These are phyloP conservation scores for Andrena haemorrhoa DNA, from an alignment of 2,888 invertebrate genomes.

Conservation along the genomic window DNA sequence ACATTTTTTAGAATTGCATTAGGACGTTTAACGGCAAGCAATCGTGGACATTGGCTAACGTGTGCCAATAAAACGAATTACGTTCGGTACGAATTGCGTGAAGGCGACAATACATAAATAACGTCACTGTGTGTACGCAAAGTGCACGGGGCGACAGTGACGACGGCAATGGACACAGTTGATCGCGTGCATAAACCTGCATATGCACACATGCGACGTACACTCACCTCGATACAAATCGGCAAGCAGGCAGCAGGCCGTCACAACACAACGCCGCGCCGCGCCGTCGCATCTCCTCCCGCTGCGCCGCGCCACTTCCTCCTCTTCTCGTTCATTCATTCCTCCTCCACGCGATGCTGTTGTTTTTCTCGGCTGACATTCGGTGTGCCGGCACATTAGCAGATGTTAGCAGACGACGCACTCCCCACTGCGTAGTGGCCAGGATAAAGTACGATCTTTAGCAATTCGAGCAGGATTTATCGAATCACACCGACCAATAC, in stretches of 20 bases:
- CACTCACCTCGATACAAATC: slow-evolving; percentile 71
- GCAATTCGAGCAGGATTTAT: not conserved
- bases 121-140: slow-evolving; percentile 52
- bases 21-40: too few species aligned
- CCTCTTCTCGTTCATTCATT: slow-evolving; percentile 69
- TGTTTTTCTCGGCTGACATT: slow-evolving; percentile 45
- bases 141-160: slow-evolving; percentile 32
- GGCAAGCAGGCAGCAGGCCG: slow-evolving; percentile 70
- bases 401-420: slow-evolving; percentile 24
- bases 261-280: slow-evolving; percentile 65
- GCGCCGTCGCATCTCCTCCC: slow-evolving; percentile 69
- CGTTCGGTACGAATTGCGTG: slow-evolving; percentile 48
- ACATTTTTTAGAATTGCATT: too few species aligned
- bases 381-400: slow-evolving; percentile 40
- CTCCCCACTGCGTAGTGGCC: not conserved
- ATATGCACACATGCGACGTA: slow-evolving; percentile 4
- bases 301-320: slow-evolving; percentile 25
- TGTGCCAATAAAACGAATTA: slow-evolving; percentile 42
- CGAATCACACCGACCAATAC: slow-evolving; percentile 12
- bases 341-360: slow-evolving; percentile 43
- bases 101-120: slow-evolving; percentile 54
- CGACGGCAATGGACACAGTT: slow-evolving; percentile 35
- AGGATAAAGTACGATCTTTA: slow-evolving; percentile 17
- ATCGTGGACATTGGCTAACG: slow-evolving; percentile 13
- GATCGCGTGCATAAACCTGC: slow-evolving; percentile 37